Evolutionary conservation across 1,140 invertebrate genomes (phyloP).

Genomic region (Bombus confusus): DNA sequence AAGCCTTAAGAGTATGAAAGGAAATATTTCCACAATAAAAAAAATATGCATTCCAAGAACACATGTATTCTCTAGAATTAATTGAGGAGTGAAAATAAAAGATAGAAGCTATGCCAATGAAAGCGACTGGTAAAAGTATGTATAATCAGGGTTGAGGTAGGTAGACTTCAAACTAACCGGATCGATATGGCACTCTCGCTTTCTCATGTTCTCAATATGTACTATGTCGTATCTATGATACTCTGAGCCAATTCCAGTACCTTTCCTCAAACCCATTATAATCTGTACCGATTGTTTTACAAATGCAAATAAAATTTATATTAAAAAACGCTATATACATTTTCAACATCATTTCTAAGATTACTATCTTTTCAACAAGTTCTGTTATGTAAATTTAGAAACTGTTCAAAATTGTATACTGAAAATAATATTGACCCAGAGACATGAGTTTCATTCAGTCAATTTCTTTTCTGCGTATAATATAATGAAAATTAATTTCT

Average conservation of each 20-base stretch:
- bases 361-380: background rate
- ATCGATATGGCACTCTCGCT: conserved; percentile 73
- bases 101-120: conserved; percentile 40
- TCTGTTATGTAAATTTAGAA: background rate
- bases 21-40: background rate
- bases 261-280: background rate
- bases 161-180: conserved; percentile 56
- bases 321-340: background rate
- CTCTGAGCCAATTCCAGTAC: background rate
- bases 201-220: conserved; percentile 63
- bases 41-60: background rate
- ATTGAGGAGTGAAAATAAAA: conserved; percentile 4
- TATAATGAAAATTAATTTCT: background rate
- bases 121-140: conserved; percentile 18
- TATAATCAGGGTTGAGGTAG: conserved; percentile 63
- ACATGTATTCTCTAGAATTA: background rate
- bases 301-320: background rate
- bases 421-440: background rate
- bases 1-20: background rate
- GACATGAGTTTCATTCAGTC: background rate
- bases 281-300: background rate
- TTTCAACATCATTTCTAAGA: background rate
- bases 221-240: conserved; percentile 11
- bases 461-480: background rate
- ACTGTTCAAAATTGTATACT: background rate